A percentile compares a stretch with the other conserved stretches of the same genome.
Conservation (phyloP, 1,140 invertebrate species). For the Elymnias hypermnestra region DNA sequence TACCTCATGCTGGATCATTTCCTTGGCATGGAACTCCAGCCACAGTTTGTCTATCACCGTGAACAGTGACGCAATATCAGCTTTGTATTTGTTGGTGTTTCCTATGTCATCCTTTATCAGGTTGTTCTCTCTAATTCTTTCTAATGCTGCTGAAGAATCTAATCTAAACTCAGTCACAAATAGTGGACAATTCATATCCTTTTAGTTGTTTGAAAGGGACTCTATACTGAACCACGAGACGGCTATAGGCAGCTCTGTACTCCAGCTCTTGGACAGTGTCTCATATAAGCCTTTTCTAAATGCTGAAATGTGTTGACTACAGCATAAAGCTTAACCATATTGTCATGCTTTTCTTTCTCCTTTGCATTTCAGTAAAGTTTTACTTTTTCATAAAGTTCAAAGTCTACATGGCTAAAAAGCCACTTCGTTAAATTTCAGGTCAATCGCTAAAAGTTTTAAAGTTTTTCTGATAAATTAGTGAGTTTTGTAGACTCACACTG, state of each 20-base stretch:
- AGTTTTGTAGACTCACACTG: no score
- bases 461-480: no score
- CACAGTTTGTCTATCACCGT: conserved; percentile 98
- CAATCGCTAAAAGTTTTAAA: no score
- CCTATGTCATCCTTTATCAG: conserved; percentile 99
- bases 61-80: conserved; percentile 98
- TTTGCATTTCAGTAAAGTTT: no score
- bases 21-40: conserved; percentile 97
- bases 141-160: conserved; percentile 97
- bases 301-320: conserved; percentile 98
- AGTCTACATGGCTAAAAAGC: no score
- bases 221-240: conserved; percentile 97
- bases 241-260: conserved; percentile 98
- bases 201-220: conserved; percentile 98
- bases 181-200: conserved; percentile 92
- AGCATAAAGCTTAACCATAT: conserved; percentile 98
- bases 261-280: conserved; percentile 95
- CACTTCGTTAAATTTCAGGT: no score
- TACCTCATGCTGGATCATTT: conserved; percentile 97
- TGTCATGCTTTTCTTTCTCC: no score
- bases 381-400: no score
- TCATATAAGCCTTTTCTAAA: conserved; percentile 98
- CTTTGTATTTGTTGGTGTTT: conserved; percentile 99
- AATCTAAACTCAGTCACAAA: conserved; percentile 94
- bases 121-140: conserved; percentile 97